Evolutionary conservation across 2,888 invertebrate genomes (phyloP), one percentile per base, ranked within the genome.

Genomic region (Heliconius ismenius): DNA sequence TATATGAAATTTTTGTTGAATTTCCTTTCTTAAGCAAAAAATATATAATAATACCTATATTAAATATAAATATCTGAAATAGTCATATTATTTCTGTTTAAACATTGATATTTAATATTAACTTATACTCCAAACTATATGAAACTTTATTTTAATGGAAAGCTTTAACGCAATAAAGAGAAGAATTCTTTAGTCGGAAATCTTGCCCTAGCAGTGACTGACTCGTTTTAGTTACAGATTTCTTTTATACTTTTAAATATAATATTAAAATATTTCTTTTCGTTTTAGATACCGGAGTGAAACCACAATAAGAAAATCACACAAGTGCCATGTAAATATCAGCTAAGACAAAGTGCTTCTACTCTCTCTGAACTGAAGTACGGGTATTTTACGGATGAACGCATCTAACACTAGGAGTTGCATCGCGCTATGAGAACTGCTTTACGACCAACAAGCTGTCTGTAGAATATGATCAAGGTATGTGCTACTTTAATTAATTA

Each of bases 401-500:
- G 54, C 68, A 43, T 21, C 39, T 24, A 76, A 73, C 67, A 78
- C 64, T 36, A 67, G 74, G 24, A 62, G 72, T 64, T 68, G 72
- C 74, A 76, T 65, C 64, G 65, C 67, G 81, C 83, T 81, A 83
- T 83, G 83, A 83, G 78, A 68, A 76, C 65, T 68, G 74, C 43
- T 63, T 76, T 60, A 74, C 77, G 73, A 73, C 78, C 73, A 81
- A 75, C 73, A 79, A 80, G 78, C 68, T 76, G 58, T 64, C 81
- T n/a, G 72, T 80, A 80, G 80, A 80, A 78, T 83, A 82, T 83
- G 83, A 83, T 82, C 80, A 79, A 79, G 83, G 83, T 83, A 77
- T 68, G 79, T 76, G 9, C 3, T 49, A 21, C 0, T 21, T 49
- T 21, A 49, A 9, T 7, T 0, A 15, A 43, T 6, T 15, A 18